phyloP scores from a whole-genome alignment of 2,888 invertebrate species.

The Acrobasis repandana region DNA sequence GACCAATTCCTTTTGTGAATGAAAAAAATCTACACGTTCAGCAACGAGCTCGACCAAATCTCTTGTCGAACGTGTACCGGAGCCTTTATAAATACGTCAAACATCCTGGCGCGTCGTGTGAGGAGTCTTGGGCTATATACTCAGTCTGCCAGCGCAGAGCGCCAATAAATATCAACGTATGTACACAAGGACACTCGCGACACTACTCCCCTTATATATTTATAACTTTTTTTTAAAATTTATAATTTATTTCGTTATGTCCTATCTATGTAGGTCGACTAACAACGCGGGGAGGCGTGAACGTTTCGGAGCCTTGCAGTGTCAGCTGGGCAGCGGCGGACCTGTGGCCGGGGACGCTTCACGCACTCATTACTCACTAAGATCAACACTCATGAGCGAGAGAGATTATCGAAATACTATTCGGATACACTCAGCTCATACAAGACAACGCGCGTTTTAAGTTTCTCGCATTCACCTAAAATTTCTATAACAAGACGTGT shows the following conservation, averaged over 20 bases:
- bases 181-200: slow-evolving; percentile 76
- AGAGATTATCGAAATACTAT: too few relatives aligned
- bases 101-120: slow-evolving; percentile 69
- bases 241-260: slow-evolving; percentile 81
- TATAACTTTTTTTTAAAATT: slow-evolving; percentile 73
- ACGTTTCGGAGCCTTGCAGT: slow-evolving; percentile 5
- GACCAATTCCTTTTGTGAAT: too few relatives aligned
- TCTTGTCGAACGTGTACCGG: too few relatives aligned
- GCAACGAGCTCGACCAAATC: too few relatives aligned
- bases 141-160: slow-evolving; percentile 70
- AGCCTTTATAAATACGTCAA: slow-evolving; percentile 66
- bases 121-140: slow-evolving; percentile 50
- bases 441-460: too few relatives aligned
- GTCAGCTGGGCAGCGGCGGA: not conserved
- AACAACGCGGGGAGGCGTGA: slow-evolving; percentile 43
- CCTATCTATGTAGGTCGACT: slow-evolving; percentile 78
- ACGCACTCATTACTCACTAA: too few relatives aligned
- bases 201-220: slow-evolving; percentile 65
- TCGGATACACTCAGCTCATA: too few relatives aligned
- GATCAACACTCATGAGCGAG: too few relatives aligned
- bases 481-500: too few relatives aligned
- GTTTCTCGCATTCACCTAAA: too few relatives aligned
- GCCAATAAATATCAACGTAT: slow-evolving; percentile 80
- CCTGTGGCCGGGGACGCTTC: not conserved
- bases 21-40: too few relatives aligned